These are phyloP conservation scores for Thamnaconus septentrionalis DNA, from an alignment of 2,113 vertebrate species.

Conservation along the genomic window DNA sequence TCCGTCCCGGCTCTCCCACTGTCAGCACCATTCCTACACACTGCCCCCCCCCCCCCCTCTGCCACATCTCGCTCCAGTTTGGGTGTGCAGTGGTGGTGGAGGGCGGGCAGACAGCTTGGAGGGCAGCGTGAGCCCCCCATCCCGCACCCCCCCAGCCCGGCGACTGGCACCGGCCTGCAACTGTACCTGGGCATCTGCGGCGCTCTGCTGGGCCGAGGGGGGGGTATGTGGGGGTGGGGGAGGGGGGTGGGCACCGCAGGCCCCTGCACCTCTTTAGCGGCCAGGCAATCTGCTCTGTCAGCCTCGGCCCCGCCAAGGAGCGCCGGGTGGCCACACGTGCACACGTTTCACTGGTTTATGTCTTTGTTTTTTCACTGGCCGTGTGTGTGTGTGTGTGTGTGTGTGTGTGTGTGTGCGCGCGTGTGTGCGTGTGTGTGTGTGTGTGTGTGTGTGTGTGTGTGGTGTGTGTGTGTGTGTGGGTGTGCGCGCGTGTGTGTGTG, in stretches of 20 bases:
- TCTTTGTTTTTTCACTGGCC: too few relatives aligned
- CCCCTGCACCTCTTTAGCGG: conserved; percentile 73
- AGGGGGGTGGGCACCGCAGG: conserved; percentile 40
- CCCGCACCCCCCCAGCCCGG: not conserved
- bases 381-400: too few relatives aligned
- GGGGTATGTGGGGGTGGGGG: conserved; percentile 12
- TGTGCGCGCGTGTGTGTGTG: too few relatives aligned
- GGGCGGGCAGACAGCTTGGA: conserved; percentile 4
- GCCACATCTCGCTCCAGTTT: conserved; percentile 18
- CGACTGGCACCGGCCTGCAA: not conserved
- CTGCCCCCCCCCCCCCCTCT: conserved; percentile 15
- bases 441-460: too few relatives aligned
- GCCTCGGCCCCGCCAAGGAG: conserved; percentile 37
- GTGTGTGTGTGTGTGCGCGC: too few relatives aligned
- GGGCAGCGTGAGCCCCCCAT: not conserved
- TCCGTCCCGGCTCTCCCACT: conserved; percentile 46
- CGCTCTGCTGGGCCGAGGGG: conserved; percentile 28
- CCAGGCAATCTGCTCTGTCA: conserved; percentile 73
- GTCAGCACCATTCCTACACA: conserved; percentile 49
- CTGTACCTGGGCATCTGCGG: conserved; percentile 74
- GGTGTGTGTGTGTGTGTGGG: too few relatives aligned
- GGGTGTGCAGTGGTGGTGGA: not conserved
- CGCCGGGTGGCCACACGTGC: conserved; percentile 8
- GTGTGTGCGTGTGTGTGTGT: too few relatives aligned
- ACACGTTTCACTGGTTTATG: too few relatives aligned